Evolutionary conservation across 2,797 vertebrate genomes (phyloP).

Genomic region (Acridotheres tristis): DNA sequence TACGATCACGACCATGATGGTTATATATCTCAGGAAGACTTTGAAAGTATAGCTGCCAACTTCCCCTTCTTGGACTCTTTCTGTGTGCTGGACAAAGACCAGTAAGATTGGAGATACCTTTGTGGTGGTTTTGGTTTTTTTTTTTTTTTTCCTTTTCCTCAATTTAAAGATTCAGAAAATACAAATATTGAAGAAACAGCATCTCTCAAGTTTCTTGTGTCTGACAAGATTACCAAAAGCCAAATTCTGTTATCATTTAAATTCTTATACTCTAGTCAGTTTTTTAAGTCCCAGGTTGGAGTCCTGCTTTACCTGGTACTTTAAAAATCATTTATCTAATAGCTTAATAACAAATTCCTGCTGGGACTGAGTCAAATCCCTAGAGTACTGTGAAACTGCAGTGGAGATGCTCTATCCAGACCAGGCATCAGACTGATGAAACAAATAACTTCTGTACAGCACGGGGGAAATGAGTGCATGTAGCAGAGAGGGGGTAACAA

Average conservation of each 20-base stretch:
- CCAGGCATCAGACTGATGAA: background rate
- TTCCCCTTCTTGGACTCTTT: constrained; percentile 97
- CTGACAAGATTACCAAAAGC: background rate
- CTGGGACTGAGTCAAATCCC: background rate
- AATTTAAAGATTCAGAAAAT: constrained; percentile 24
- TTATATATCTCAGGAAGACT: constrained; percentile 97
- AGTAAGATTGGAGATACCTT: constrained; percentile 81
- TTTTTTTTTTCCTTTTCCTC: background rate
- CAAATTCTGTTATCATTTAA: background rate
- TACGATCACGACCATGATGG: constrained; percentile 95
- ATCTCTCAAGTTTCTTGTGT: background rate
- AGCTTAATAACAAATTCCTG: background rate
- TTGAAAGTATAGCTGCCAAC: constrained; percentile 94
- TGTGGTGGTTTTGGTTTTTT: background rate
- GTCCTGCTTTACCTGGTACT: background rate
- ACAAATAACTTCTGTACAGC: background rate
- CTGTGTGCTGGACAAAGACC: constrained; percentile 96
- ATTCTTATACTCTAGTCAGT: background rate
- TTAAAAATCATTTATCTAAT: background rate
- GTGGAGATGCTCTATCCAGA: background rate
- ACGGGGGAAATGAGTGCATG: background rate
- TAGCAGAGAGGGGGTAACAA: background rate
- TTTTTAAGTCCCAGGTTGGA: background rate
- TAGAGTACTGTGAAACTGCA: background rate
- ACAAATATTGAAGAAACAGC: background rate